phyloP scores from a whole-genome alignment of 1,140 invertebrate genomes.

The Scaptomyza hsui region DNA sequence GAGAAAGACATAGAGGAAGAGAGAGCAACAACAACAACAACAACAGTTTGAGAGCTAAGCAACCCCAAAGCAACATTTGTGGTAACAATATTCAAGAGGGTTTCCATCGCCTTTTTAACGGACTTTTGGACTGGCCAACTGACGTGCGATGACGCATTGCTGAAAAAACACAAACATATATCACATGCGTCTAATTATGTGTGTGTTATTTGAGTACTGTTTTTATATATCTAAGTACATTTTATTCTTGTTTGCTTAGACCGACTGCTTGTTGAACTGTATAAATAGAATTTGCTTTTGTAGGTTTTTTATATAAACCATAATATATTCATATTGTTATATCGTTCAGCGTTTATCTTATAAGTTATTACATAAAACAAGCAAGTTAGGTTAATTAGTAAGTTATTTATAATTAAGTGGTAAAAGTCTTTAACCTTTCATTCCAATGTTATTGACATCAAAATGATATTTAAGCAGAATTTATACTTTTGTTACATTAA shows the following conservation, averaged over 20 bases:
- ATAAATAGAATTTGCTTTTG: slow-evolving; percentile 1
- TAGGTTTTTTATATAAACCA: too few species aligned
- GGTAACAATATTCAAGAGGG: slow-evolving; percentile 1
- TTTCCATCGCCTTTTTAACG: not conserved
- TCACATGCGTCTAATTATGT: not conserved
- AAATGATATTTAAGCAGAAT: not conserved
- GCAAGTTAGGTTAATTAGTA: too few species aligned
- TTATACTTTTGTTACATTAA: too few species aligned
- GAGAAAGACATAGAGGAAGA: slow-evolving; percentile 4
- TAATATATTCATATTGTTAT: too few species aligned
- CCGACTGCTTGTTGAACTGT: not conserved
- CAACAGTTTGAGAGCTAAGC: slow-evolving; percentile 1
- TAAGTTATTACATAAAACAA: too few species aligned
- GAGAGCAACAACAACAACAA: slow-evolving; percentile 12
- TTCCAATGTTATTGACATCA: not conserved
- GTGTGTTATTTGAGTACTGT: not conserved
- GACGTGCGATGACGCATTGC: not conserved
- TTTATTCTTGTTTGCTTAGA: not conserved
- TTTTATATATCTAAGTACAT: too few species aligned
- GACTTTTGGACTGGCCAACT: not conserved
- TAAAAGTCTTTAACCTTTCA: not conserved
- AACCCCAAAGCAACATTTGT: slow-evolving; percentile 19
- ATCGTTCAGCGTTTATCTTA: too few species aligned
- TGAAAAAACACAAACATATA: not conserved
- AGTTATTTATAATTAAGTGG: not conserved